These are phyloP conservation scores for Oncorhynchus keta DNA, from an alignment of 2,113 vertebrate genomes.

Conservation along the genomic window DNA sequence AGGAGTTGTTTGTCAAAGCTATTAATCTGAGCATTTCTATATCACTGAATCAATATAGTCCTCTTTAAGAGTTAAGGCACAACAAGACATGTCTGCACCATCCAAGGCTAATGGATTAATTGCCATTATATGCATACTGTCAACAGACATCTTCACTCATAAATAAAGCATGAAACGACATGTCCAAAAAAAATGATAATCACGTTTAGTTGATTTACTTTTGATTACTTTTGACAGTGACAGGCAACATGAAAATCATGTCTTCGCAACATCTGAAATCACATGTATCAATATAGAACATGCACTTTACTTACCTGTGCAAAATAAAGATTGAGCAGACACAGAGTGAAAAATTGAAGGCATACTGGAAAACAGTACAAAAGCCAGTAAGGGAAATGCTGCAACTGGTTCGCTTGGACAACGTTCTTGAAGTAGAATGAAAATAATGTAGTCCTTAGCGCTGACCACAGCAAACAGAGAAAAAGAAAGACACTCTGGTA, in stretches of 20 bases:
- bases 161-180: too few relatives aligned
- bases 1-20: too few relatives aligned
- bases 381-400: constrained; percentile 88
- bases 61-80: too few relatives aligned
- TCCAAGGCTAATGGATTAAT: too few relatives aligned
- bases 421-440: constrained; percentile 90
- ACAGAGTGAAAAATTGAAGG: constrained; percentile 93
- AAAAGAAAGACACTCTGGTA: constrained; percentile 91
- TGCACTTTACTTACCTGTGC: constrained; percentile 86
- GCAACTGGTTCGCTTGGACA: constrained; percentile 79
- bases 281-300: not conserved
- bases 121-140: too few relatives aligned
- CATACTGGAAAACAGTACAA: constrained; percentile 91
- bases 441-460: constrained; percentile 90
- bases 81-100: too few relatives aligned
- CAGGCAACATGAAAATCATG: not conserved
- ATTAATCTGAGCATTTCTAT: too few relatives aligned
- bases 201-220: too few relatives aligned
- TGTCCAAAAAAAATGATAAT: too few relatives aligned
- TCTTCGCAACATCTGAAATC: not conserved
- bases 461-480: constrained; percentile 90
- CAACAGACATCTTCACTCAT: too few relatives aligned
- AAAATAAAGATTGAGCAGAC: constrained; percentile 94
- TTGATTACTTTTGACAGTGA: too few relatives aligned
- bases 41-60: too few relatives aligned